These are phyloP conservation scores for Scortum barcoo DNA, from an alignment of 2,113 vertebrate species.

Conservation along the genomic window DNA sequence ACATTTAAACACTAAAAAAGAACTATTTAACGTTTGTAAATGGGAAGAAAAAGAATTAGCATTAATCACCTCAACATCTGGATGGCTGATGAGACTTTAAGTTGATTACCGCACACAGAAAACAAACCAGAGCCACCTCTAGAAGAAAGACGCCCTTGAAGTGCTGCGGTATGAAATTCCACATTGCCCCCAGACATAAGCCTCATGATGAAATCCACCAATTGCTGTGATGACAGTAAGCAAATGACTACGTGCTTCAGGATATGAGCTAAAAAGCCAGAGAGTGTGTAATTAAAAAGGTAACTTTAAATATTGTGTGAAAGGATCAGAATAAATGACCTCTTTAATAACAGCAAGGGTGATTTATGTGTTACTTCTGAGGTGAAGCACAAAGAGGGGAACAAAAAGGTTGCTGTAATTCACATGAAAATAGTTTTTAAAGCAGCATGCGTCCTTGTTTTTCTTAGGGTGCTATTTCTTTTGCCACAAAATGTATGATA, in stretches of 20 bases:
- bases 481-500: background rate
- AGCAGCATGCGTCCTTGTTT: background rate
- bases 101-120: conserved; percentile 50
- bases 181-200: conserved; percentile 42
- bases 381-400: background rate
- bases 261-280: conserved; percentile 64
- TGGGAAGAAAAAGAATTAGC: conserved; percentile 15
- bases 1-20: background rate
- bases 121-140: conserved; percentile 22
- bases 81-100: conserved; percentile 58
- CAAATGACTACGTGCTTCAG: conserved; percentile 62
- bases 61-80: conserved; percentile 42
- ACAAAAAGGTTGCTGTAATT: conserved; percentile 15
- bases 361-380: conserved; percentile 54
- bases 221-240: conserved; percentile 70
- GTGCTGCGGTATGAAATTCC: conserved; percentile 23
- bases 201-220: conserved; percentile 60
- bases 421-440: background rate
- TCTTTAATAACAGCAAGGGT: conserved; percentile 59
- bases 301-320: conserved; percentile 70
- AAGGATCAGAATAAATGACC: conserved; percentile 65
- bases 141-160: conserved; percentile 35
- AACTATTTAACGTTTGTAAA: background rate
- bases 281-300: conserved; percentile 79
- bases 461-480: background rate